phyloP scores from a whole-genome alignment of 2,888 invertebrate species.

The Apodemia zela region DNA sequence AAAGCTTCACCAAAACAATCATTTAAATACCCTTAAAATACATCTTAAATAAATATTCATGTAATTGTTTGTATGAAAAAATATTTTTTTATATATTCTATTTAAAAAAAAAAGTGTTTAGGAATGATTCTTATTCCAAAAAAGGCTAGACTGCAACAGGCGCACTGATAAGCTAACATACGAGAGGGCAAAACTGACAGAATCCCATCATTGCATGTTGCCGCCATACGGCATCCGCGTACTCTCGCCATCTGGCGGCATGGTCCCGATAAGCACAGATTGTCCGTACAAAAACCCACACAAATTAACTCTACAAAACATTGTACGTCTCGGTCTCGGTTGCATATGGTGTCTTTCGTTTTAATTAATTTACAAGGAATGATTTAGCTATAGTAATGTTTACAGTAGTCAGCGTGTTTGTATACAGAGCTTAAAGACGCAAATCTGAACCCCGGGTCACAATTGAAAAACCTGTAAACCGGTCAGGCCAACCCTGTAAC shows the following conservation, averaged over 20 bases:
- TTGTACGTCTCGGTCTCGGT: constrained; percentile 60
- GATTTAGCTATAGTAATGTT: neutral
- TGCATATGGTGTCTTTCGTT: constrained; percentile 60
- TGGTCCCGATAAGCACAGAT: constrained; percentile 51
- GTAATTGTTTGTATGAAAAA: too few species aligned
- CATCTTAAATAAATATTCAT: too few species aligned
- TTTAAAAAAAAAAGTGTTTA: neutral
- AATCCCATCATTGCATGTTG: constrained; percentile 36
- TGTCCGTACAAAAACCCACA: constrained; percentile 47
- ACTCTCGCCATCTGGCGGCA: constrained; percentile 54
- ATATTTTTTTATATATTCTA: too few species aligned
- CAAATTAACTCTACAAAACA: constrained; percentile 49
- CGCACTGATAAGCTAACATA: constrained; percentile 57
- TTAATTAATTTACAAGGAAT: constrained; percentile 56
- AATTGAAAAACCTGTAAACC: too few species aligned
- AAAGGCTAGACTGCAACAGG: constrained; percentile 33
- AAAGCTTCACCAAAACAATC: too few species aligned
- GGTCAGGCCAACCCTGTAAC: too few species aligned
- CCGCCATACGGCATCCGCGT: constrained; percentile 59
- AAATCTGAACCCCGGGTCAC: too few species aligned
- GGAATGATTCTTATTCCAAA: neutral
- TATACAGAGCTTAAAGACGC: too few species aligned
- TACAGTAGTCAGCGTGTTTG: neutral
- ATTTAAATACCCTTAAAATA: too few species aligned
- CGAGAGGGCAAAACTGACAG: constrained; percentile 50